These are phyloP conservation scores for Coturnix japonica DNA, from an alignment of 2,113 vertebrate genomes.

Conservation along the genomic window DNA sequence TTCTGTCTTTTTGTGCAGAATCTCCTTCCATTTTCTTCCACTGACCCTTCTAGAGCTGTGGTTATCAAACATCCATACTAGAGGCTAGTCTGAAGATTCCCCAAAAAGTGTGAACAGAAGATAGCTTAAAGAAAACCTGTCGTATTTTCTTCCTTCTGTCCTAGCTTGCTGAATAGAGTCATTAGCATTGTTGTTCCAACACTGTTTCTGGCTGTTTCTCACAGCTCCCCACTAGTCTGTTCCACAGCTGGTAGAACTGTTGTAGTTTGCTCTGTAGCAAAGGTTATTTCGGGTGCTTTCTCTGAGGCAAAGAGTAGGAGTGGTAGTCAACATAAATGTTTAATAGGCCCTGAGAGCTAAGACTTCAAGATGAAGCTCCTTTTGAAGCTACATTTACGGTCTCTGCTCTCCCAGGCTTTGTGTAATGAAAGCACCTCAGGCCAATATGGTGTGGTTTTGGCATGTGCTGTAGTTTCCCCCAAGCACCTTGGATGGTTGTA, in stretches of 20 bases:
- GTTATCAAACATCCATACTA: background rate
- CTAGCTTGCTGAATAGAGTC: background rate
- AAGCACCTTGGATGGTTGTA: conserved; percentile 48
- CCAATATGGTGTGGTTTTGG: conserved; percentile 69
- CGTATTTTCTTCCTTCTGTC: conserved; percentile 50
- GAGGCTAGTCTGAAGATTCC: background rate
- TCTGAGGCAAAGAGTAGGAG: conserved; percentile 67
- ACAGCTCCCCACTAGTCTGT: conserved; percentile 19
- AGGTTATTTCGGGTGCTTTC: conserved; percentile 69
- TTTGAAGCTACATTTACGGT: conserved; percentile 66
- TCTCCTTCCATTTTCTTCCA: background rate
- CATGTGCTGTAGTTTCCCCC: conserved; percentile 17
- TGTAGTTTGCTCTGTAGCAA: conserved; percentile 60
- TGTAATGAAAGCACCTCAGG: conserved; percentile 64
- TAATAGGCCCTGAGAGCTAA: conserved; percentile 70
- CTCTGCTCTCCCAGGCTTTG: conserved; percentile 63
- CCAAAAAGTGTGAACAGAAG: background rate
- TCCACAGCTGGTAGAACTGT: conserved; percentile 28
- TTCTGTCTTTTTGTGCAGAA: background rate
- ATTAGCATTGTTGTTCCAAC: background rate
- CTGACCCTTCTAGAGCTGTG: background rate
- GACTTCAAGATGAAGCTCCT: conserved; percentile 66
- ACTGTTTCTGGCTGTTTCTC: conserved; percentile 51
- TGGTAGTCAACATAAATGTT: conserved; percentile 72
- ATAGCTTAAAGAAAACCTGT: background rate